Conservation (phyloP, 2,888 invertebrate species). For the Ectropis crepuscularia region DNA sequence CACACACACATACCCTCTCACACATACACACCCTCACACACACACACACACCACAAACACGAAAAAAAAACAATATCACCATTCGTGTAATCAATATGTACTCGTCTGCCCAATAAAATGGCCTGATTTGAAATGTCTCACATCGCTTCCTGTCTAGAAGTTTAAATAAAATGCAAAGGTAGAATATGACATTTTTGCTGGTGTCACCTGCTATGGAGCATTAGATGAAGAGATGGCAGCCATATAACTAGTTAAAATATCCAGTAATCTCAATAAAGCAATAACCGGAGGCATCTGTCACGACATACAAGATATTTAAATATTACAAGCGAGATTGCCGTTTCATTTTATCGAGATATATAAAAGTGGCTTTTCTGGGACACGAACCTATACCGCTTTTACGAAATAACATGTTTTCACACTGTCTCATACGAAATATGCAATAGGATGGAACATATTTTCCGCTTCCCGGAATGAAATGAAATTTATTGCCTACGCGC, state of each 20-base stretch:
- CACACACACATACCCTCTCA: too few relatives aligned
- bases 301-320: constrained; percentile 58
- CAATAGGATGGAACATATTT: constrained; percentile 38
- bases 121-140: too few relatives aligned
- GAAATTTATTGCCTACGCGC: constrained; percentile 42
- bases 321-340: constrained; percentile 54
- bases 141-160: too few relatives aligned
- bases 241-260: neutral
- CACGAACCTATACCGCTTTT: constrained; percentile 18
- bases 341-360: constrained; percentile 40
- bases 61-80: too few relatives aligned
- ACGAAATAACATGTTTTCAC: constrained; percentile 31
- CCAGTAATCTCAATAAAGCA: constrained; percentile 51
- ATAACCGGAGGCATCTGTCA: constrained; percentile 54
- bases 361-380: constrained; percentile 34
- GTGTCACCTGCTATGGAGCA: neutral
- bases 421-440: constrained; percentile 34
- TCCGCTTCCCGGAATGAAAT: constrained; percentile 37
- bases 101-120: too few relatives aligned
- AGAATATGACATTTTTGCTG: neutral
- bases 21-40: too few relatives aligned
- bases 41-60: too few relatives aligned
- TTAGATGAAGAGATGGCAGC: too few relatives aligned
- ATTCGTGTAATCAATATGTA: too few relatives aligned
- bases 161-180: too few relatives aligned